Evolutionary conservation across 2,888 invertebrate genomes (phyloP).

Genomic region (Uropetala carovei): DNA sequence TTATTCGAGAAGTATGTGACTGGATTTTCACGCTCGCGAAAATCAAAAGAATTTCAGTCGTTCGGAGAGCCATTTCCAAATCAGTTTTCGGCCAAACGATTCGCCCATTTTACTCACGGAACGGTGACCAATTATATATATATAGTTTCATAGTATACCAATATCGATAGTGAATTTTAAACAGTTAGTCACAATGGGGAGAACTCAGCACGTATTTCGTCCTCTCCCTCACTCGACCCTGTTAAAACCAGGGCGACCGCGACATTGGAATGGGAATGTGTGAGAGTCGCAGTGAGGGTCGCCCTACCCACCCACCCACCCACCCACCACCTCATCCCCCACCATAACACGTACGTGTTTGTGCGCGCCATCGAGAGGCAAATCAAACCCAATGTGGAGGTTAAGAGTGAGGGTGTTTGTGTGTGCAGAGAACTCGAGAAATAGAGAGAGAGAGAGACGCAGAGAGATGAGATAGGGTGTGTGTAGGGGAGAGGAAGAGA

Average conservation of each 20-base stretch:
- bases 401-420: too few relatives aligned
- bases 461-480: background rate
- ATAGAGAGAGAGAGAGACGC: background rate
- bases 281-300: background rate
- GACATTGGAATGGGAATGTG: background rate
- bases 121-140: background rate
- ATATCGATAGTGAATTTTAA: slow-evolving; percentile 19
- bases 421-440: background rate
- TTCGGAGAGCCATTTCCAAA: background rate
- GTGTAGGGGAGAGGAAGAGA: background rate
- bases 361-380: background rate
- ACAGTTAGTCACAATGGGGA: slow-evolving; percentile 3
- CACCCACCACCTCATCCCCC: background rate
- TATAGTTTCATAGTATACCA: background rate
- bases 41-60: background rate
- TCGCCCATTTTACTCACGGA: background rate
- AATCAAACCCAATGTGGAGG: background rate
- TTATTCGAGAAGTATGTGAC: background rate
- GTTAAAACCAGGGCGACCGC: background rate
- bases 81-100: background rate
- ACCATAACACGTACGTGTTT: background rate
- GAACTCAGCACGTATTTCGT: background rate
- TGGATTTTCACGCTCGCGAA: background rate
- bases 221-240: background rate
- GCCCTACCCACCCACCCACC: too few relatives aligned